Evolutionary conservation across 2,113 vertebrate genomes (phyloP).

Genomic region (Tinamus guttatus): DNA sequence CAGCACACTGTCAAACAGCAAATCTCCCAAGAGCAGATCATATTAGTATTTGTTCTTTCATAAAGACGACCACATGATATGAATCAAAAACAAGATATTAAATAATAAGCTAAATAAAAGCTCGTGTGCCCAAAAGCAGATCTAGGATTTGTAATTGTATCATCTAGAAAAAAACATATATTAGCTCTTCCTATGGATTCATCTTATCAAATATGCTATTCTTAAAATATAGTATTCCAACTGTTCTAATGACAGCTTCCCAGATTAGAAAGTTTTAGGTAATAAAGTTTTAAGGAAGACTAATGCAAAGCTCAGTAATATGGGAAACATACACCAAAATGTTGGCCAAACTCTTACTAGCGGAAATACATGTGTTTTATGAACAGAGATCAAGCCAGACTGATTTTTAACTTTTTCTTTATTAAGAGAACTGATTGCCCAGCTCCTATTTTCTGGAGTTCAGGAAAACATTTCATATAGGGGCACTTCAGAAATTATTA

Average conservation of each 20-base stretch:
- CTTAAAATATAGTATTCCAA: neutral
- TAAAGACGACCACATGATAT: neutral
- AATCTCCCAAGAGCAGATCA: neutral
- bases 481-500: constrained; percentile 10
- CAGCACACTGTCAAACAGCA: neutral
- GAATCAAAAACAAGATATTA: neutral
- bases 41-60: neutral
- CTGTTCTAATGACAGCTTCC: neutral
- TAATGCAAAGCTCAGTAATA: neutral
- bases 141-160: neutral
- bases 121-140: neutral
- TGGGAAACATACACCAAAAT: neutral
- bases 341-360: neutral
- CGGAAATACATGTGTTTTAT: neutral
- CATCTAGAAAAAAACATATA: neutral
- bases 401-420: neutral
- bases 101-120: neutral
- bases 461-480: neutral
- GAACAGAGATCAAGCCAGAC: neutral
- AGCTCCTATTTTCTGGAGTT: neutral
- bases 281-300: neutral
- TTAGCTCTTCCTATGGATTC: neutral
- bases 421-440: neutral
- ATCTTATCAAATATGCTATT: neutral
- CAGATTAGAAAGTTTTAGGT: neutral